Base-by-base conservation (phyloP, 2,888 invertebrate species). In the Pyrrhosoma nymphula region DNA sequence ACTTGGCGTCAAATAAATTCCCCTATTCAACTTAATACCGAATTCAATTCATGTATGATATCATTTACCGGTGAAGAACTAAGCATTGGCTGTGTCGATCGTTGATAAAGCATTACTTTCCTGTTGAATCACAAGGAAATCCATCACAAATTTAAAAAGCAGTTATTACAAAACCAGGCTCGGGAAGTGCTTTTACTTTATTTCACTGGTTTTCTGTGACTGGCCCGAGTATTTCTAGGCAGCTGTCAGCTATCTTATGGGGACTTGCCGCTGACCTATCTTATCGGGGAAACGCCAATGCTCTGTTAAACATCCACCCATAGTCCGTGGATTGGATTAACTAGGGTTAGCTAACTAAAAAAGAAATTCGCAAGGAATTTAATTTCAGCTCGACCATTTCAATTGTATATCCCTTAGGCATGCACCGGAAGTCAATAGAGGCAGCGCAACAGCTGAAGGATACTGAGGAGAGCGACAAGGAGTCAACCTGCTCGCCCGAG, bases 401-500 rank as follows among this genome's bases (percentile, higher is more conserved):
- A 75, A 93, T 93, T 88, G 75, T 95, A 95, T 95, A 95, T 95
- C 95, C 95, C 95, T 96, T 97, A 99, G 99, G 99, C 97, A 99
- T 99, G 99, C 99, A 99, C 97, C 98, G 99, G 96, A 99, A 99
- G 97, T 99, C 99, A 95, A 97, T 99, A 96, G 99, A 99, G 97
- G 99, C 99, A 95, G 99, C 99, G 96, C 99, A 99, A 96, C 99
- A 99, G 97, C 98, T 99, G 96, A 99, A 99, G 97, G 99, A 99
- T 96, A 96, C 96, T 16, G 96, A 95, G n/a, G 96, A 96, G 47
- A 96, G 96, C 39, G 96, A 96, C 88, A 93, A 93, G 69, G 93
- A 93, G 35, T 69, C 93, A 6, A 69, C 69, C 47, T 93, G 93
- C 35, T 93, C 93, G 23, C 93, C 93, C n/a, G 96, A 96, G 96